Evolutionary conservation across 1,140 invertebrate species (phyloP).

Genomic region (Lethocerus indicus): DNA sequence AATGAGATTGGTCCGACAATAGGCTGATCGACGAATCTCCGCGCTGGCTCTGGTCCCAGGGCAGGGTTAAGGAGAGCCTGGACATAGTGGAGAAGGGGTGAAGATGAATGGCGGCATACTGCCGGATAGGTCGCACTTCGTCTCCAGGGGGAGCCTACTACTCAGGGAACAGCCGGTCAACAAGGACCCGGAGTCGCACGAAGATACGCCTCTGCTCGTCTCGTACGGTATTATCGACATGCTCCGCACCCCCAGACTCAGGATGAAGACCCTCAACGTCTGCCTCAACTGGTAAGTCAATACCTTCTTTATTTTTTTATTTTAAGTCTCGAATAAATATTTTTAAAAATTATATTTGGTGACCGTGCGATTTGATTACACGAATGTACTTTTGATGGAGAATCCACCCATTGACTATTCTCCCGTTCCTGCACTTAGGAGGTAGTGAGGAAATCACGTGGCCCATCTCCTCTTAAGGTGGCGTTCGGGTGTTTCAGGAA

Average conservation of each 20-base stretch:
- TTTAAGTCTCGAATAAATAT: no score
- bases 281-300: constrained; percentile 53
- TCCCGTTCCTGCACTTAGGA: no score
- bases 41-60: constrained; percentile 68
- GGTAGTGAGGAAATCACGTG: no score
- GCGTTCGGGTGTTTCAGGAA: no score
- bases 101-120: constrained; percentile 41
- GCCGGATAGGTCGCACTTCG: constrained; percentile 38
- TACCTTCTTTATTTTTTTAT: constrained; percentile 12
- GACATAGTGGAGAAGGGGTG: constrained; percentile 48
- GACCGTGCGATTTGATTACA: no score
- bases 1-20: no score
- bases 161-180: constrained; percentile 23
- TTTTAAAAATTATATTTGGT: no score
- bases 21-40: constrained; percentile 64
- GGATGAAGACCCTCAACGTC: constrained; percentile 61
- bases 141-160: constrained; percentile 41
- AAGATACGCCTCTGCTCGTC: no score
- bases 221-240: constrained; percentile 42
- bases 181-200: constrained; percentile 10
- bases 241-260: constrained; percentile 59
- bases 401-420: no score
- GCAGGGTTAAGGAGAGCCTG: constrained; percentile 46
- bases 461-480: no score
- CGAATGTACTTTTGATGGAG: no score